Evolutionary conservation across 23 tunicate genomes (phyloP).

Genomic region (Phallusia fumigata): DNA sequence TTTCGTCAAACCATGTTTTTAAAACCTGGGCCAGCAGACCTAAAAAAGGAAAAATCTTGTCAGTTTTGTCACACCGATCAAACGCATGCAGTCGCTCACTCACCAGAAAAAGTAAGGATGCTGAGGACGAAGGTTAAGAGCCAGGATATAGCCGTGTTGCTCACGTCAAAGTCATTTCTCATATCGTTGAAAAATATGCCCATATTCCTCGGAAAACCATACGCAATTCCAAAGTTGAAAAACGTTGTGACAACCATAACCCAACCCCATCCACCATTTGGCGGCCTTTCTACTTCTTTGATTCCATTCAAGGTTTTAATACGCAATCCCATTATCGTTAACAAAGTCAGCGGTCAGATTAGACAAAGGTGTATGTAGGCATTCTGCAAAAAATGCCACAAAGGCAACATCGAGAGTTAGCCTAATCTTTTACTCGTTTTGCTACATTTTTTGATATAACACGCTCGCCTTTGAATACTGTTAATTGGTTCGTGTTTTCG

Average conservation of each 20-base stretch:
- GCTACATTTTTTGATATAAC: too few species aligned
- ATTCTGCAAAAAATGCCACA: too few species aligned
- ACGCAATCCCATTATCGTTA: not conserved
- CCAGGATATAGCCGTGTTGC: conserved; percentile 54
- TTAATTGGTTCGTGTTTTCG: too few species aligned
- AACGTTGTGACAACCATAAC: conserved; percentile 34
- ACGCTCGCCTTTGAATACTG: too few species aligned
- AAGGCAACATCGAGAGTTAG: too few species aligned
- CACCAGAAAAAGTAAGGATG: conserved; percentile 40
- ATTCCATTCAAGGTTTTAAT: not conserved
- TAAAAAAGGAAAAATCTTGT: not conserved
- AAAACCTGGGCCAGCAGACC: conserved; percentile 19
- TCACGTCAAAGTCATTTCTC: conserved; percentile 42
- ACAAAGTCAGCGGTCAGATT: too few species aligned
- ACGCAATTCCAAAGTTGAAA: conserved; percentile 26
- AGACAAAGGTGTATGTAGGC: too few species aligned
- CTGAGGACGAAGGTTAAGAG: conserved; percentile 23
- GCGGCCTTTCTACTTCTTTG: conserved; percentile 11
- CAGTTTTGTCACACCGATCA: not conserved
- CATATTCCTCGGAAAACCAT: conserved; percentile 30
- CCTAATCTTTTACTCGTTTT: too few species aligned
- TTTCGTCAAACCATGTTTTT: conserved; percentile 22
- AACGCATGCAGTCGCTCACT: not conserved
- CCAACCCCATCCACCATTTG: conserved; percentile 84
- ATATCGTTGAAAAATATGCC: conserved; percentile 54